Base-by-base conservation (phyloP, 35 echinoderm and acorn worm genomes). In the Apostichopus japonicus region DNA sequence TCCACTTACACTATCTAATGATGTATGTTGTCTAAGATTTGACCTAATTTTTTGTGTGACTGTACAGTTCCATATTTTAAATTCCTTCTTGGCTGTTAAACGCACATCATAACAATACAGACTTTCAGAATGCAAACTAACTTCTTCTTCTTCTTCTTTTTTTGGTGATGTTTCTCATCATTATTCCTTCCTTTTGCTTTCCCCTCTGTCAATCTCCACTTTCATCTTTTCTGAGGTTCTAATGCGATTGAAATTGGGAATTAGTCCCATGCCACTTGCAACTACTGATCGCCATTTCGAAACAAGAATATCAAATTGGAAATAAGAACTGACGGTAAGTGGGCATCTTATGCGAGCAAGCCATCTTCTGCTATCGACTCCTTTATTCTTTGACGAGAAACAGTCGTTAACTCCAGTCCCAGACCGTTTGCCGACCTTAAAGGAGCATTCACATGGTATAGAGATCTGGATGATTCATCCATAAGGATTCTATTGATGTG, bases 211-310 rank as follows among this genome's bases (percentile, higher is more conserved):
- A 6, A 84, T 84, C 81, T 84, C 17, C 19, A 23, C n/a, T 59
- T 15, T 10, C 81, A 17, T 19, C 55, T 57, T 16, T 16, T 84
- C 24, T 54, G 6, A 5, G 54, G n/a, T 5, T 84, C 53, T 84
- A 84, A 84, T 84, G 56, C 22, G 81, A 84, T 84, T 84, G 81
- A 84, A 84, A 84, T 84, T 57, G 56, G 81, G 23, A 84, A 84
- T 84, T 84, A 57, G 81, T 84, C 56, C 54, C 15, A 57, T 7
- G 81, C 81, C 54, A 53, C 54, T 80, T 80, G 2, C 24, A 80
- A 80, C 78, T 27, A 80, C 78, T 54, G 22, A 13, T 57, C 81
- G 1, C n/a, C 71, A 23, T 15, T 75, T 75, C 71, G 71, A 75
- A 75, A 23, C 24, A n/a, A 84, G 81, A 84, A 56, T 84, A 84